Conservation (phyloP, 1,140 invertebrate genomes). For the Luehdorfia chinensis region DNA sequence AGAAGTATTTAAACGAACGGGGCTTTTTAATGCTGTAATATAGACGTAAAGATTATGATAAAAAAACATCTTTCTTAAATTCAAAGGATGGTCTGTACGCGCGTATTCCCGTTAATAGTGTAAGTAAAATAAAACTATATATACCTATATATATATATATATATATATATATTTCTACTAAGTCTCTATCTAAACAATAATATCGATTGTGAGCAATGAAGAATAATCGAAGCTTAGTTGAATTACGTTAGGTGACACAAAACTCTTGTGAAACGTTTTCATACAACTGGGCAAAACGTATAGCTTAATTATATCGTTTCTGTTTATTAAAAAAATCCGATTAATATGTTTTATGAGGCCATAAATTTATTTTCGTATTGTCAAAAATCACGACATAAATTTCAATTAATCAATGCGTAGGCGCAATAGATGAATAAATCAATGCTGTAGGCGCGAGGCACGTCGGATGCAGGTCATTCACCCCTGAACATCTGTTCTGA, state of each 20-base stretch:
- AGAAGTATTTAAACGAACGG: slow-evolving; percentile 13
- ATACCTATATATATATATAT: too few relatives aligned
- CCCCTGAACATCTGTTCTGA: slow-evolving; percentile 68
- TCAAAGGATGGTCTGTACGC: slow-evolving; percentile 1
- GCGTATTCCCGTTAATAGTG: not conserved
- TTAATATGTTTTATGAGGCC: not conserved
- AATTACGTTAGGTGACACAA: too few relatives aligned
- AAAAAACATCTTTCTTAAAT: slow-evolving; percentile 6
- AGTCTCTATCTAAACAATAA: too few relatives aligned
- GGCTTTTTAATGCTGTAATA: slow-evolving; percentile 5
- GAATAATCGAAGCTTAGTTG: too few relatives aligned
- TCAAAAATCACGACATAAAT: slow-evolving; percentile 8
- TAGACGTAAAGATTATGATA: slow-evolving; percentile 12
- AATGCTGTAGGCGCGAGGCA: slow-evolving; percentile 32
- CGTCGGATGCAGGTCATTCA: slow-evolving; percentile 50
- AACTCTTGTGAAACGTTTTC: too few relatives aligned
- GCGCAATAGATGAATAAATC: slow-evolving; percentile 56
- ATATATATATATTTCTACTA: too few relatives aligned
- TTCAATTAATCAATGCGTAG: slow-evolving; percentile 31
- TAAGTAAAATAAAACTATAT: too few relatives aligned
- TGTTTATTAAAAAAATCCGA: too few relatives aligned
- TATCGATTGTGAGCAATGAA: too few relatives aligned
- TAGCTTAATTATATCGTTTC: too few relatives aligned
- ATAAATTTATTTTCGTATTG: not conserved
- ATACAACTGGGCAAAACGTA: too few relatives aligned